phyloP scores from a whole-genome alignment of 2,113 vertebrate species.

The Trogon melanurus region DNA sequence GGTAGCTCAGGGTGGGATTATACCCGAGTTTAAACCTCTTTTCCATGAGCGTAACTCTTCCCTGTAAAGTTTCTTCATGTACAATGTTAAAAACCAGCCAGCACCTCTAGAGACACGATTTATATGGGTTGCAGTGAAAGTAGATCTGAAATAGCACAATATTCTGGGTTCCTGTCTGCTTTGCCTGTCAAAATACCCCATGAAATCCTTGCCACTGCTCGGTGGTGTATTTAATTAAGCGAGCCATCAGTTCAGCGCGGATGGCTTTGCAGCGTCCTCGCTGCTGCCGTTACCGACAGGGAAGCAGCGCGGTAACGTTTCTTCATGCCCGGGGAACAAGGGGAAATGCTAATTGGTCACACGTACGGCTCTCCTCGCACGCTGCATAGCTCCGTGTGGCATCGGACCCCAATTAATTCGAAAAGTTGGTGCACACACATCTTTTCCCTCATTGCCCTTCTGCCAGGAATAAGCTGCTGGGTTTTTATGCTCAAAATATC shows the following conservation, averaged over 20 bases:
- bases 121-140: conserved; percentile 41
- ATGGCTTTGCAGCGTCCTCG: conserved; percentile 16
- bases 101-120: conserved; percentile 14
- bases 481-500: background rate
- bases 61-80: background rate
- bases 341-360: conserved; percentile 54
- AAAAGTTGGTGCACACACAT: background rate
- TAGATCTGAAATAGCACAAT: conserved; percentile 46
- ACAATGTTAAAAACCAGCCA: conserved; percentile 3
- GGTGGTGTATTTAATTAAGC: conserved; percentile 55
- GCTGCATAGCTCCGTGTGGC: background rate
- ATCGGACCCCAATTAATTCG: conserved; percentile 15
- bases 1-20: background rate
- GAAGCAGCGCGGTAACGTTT: background rate
- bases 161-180: conserved; percentile 27
- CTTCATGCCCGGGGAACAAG: background rate
- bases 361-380: background rate
- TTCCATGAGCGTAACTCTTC: background rate
- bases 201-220: conserved; percentile 36
- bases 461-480: background rate
- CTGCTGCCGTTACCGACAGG: background rate
- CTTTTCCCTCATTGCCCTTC: background rate
- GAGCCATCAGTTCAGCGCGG: conserved; percentile 20
- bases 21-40: background rate
- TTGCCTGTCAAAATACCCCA: conserved; percentile 59